These are phyloP conservation scores for Carterocephalus palaemon DNA, from an alignment of 2,888 invertebrate genomes.

Conservation along the genomic window DNA sequence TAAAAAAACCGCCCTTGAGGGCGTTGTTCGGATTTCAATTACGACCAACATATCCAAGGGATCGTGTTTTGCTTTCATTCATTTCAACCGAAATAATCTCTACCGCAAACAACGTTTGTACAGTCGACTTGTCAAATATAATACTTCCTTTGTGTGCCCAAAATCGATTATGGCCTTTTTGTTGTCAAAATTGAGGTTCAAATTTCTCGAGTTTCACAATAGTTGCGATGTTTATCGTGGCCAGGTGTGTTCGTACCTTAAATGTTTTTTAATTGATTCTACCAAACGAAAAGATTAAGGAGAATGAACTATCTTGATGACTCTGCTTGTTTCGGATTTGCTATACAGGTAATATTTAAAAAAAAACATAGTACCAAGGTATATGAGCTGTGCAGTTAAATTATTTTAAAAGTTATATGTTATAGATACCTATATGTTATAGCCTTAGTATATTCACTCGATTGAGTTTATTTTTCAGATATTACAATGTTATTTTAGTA, in stretches of 20 bases:
- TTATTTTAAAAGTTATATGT: too few relatives aligned
- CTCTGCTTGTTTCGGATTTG: constrained; percentile 12
- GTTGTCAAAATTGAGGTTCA: constrained; percentile 78
- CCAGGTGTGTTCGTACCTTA: constrained; percentile 68
- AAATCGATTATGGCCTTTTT: constrained; percentile 79
- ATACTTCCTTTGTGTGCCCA: constrained; percentile 68
- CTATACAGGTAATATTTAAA: background rate
- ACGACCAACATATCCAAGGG: constrained; percentile 65
- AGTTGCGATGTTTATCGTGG: constrained; percentile 72
- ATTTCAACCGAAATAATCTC: constrained; percentile 78
- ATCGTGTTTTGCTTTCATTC: constrained; percentile 78
- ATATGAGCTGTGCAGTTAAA: too few relatives aligned
- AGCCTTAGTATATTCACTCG: too few relatives aligned
- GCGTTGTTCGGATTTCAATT: constrained; percentile 72
- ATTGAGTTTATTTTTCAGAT: too few relatives aligned
- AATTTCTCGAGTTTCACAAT: constrained; percentile 74
- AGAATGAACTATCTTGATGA: constrained; percentile 21
- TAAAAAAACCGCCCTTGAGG: constrained; percentile 56
- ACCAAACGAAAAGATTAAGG: constrained; percentile 39
- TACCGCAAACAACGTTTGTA: constrained; percentile 74
- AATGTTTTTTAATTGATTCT: constrained; percentile 72
- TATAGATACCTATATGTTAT: too few relatives aligned
- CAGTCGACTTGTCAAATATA: constrained; percentile 78
- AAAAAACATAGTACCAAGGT: too few relatives aligned
- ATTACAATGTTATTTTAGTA: too few relatives aligned